Conservation (phyloP, 2,888 invertebrate genomes). For the Seira musarum region DNA sequence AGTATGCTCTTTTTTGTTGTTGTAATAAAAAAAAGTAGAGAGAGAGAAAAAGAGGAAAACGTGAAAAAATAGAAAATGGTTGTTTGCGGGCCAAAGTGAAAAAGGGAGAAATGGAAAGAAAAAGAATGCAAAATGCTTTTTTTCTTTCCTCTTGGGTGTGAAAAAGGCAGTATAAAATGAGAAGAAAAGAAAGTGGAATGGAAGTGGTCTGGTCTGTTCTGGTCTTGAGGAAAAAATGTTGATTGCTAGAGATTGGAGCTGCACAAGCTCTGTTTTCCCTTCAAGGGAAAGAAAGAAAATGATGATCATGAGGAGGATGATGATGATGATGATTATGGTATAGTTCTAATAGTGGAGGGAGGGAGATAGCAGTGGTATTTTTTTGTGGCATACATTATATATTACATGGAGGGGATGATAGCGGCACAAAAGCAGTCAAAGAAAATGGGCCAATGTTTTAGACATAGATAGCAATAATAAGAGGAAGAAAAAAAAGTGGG, state of each 20-base stretch:
- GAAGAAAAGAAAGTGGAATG: conserved; percentile 42
- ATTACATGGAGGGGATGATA: not conserved
- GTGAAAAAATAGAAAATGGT: conserved; percentile 40
- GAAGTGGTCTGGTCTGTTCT: conserved; percentile 41
- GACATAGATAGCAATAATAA: conserved; percentile 49
- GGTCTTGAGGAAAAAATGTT: conserved; percentile 37
- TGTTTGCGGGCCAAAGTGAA: conserved; percentile 40
- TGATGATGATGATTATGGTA: not conserved
- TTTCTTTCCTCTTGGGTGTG: conserved; percentile 44
- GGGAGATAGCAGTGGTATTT: not conserved
- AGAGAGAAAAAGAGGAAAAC: conserved; percentile 11
- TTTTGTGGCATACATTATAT: conserved; percentile 5
- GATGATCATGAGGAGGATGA: no score
- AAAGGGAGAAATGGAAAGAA: conserved; percentile 19
- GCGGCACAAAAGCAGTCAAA: conserved; percentile 20
- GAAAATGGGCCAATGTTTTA: conserved; percentile 55
- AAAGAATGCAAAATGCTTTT: conserved; percentile 49
- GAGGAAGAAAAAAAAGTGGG: not conserved
- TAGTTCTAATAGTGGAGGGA: not conserved
- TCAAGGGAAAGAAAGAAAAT: conserved; percentile 21
- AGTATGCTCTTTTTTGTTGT: conserved; percentile 7
- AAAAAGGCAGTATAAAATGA: conserved; percentile 32
- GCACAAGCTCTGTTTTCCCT: conserved; percentile 11
- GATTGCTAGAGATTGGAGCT: conserved; percentile 49
- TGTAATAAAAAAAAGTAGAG: conserved; percentile 9